Base-by-base conservation (phyloP, 2,888 invertebrate species). In the Mycalesis mineus region DNA sequence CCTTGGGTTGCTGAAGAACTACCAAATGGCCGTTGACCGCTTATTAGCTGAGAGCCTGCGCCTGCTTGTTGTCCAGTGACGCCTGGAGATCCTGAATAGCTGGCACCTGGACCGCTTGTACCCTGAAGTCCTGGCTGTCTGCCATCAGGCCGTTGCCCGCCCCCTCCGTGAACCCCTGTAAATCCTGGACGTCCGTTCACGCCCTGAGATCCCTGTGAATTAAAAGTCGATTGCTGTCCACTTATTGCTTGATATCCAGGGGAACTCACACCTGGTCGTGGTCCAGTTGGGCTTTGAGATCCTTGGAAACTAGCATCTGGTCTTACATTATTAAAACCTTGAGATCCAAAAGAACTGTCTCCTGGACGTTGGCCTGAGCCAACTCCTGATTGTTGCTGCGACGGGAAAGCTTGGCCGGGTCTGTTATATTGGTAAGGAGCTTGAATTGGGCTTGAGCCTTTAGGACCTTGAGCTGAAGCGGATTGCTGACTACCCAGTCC, bases 341-440 rank as follows among this genome's bases (percentile, higher is more conserved):
- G 13, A 28, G 44, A 44, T 22, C 22, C 22, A 22, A 22, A 22
- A 5, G 22, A 22, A 22, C 5, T 22, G 22, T 4, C 5, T 5
- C 22, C 22, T 22, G 22, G 22, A 22, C 22, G 22, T 22, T 22
- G 22, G 5, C 22, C 22, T 2, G 22, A 22, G 22, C 22, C 22
- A 5, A 22, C 22, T 2, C 33, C 15, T 11, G 47, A 15, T 33
- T 51, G 54, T n/a, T 13, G 54, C 57, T 54, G 57, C 13, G 57
- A 14, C 22, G 45, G 55, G 29, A 60, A 58, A 3, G 51, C 29
- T 49, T 55, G 57, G 1, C 55, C 45, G 11, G 65, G 65, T 13
- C 55, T 54, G 28, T 64, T 47, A 40, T 64, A 66, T 14, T 62
- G 57, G 22, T 66, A 65, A 4, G 61, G 65, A 0, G 60, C 61